Conservation (phyloP, 2,888 invertebrate genomes). For the Aphidoletes aphidimyza region DNA sequence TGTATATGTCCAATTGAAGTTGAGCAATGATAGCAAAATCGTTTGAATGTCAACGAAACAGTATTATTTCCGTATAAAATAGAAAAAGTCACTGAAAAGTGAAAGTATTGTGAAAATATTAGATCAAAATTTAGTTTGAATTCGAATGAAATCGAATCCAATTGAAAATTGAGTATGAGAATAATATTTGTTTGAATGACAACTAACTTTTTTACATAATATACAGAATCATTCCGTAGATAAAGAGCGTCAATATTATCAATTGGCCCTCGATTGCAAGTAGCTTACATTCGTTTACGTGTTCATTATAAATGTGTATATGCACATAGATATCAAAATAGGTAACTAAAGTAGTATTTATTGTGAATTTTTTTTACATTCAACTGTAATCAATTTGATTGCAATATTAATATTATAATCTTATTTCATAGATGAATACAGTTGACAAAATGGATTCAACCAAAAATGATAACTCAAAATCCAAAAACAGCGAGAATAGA, state of each 20-base stretch:
- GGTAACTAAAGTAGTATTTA: background rate
- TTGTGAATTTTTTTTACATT: background rate
- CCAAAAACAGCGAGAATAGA: background rate
- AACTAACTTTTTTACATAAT: no score
- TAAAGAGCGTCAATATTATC: no score
- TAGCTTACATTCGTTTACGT: background rate
- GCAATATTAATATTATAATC: background rate
- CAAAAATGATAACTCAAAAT: background rate
- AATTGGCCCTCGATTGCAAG: background rate
- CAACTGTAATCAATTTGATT: no score
- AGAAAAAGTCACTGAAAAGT: no score
- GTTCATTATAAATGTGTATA: background rate
- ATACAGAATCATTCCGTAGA: no score
- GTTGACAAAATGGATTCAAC: background rate
- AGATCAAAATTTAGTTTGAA: no score
- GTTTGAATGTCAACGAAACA: background rate
- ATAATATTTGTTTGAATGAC: no score
- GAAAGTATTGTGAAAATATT: no score
- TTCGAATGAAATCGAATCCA: no score
- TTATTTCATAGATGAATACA: background rate
- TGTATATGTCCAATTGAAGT: no score
- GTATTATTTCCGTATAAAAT: no score
- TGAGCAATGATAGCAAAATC: background rate
- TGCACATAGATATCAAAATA: slow-evolving; percentile 33
- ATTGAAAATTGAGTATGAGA: no score